Evolutionary conservation across 2,888 invertebrate genomes (phyloP).

Genomic region (Galerucella pusilla): DNA sequence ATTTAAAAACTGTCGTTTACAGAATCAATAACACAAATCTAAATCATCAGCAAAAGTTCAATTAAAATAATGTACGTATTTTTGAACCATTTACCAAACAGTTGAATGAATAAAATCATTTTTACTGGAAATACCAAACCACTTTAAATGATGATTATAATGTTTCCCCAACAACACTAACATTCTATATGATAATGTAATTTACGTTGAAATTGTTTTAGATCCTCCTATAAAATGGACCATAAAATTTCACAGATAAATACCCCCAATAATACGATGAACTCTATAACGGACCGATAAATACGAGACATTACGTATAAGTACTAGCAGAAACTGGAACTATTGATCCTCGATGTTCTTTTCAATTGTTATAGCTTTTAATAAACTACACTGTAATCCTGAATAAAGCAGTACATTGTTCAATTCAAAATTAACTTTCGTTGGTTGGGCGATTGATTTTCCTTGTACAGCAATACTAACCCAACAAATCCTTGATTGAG

Average conservation of each 20-base stretch:
- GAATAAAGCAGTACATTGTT: too few relatives aligned
- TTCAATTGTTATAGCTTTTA: neutral
- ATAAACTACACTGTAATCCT: neutral
- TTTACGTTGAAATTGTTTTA: conserved; percentile 11
- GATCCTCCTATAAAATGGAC: neutral
- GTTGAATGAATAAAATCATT: too few relatives aligned
- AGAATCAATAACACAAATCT: too few relatives aligned
- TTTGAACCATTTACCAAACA: too few relatives aligned
- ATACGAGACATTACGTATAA: conserved; percentile 4
- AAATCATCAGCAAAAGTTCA: too few relatives aligned
- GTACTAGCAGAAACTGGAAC: neutral
- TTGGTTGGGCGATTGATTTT: too few relatives aligned
- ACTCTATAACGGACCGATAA: neutral
- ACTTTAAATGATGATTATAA: neutral
- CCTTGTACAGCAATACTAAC: too few relatives aligned
- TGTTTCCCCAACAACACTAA: neutral
- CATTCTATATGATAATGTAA: conserved; percentile 18
- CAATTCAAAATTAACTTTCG: too few relatives aligned
- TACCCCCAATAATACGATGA: neutral
- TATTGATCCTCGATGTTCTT: neutral
- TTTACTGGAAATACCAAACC: neutral
- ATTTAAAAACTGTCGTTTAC: too few relatives aligned
- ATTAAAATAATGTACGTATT: too few relatives aligned
- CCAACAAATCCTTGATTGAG: too few relatives aligned
- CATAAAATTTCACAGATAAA: conserved; percentile 5